Base-by-base conservation (phyloP, 1,140 invertebrate species). In the Octopus bimaculoides region DNA sequence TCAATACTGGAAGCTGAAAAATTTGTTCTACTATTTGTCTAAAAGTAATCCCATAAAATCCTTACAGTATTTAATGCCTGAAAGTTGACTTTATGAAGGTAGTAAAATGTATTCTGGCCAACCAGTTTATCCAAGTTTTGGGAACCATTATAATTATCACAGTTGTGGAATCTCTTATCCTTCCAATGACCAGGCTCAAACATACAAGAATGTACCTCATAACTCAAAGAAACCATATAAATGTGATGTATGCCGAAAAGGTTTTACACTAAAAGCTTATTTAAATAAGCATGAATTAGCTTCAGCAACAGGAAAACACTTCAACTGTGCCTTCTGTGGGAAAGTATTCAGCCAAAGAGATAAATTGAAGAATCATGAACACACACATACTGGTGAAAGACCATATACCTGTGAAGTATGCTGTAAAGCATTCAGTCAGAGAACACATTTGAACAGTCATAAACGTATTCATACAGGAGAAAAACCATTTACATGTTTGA, bases 231-330 rank as follows among this genome's bases (percentile, higher is more conserved):
- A 71, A 10, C 81, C 81, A 55, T 78, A 78, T 56, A 95, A 95
- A 86, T 97, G 95, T 87, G 92, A 92, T 54, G 94, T 96, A 88
- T 97, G 96, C 89, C 95, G 95, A 73, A 96, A 96, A 88, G 94
- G 95, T 88, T 97, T 96, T 88, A 90, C 95, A 71, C 95, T 96
- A 87, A 96, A 95, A 89, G 94, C 96, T 86, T 95, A 96, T 89
- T 90, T 97, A n/a, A 95, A 96, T 85, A 96, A 96, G 88, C 84
- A 85, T 26, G 17, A 54, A 12, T 26, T n/a, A 12, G 71, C 54
- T 26, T 80, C 81, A 20, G 14, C 78, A 7, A 69, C 20, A 17
- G 61, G 41, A 26, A 77, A 77, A 9, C 54, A 54, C 6, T 78
- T 53, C 26, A 71, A 78, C 52, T 82, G 81, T 61, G 52, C 77